A percentile compares a stretch with the other conserved stretches of the same genome.
Evolutionary conservation across 2,797 vertebrate species (phyloP).

Genomic region (Typhlichthys eigenmanni): DNA sequence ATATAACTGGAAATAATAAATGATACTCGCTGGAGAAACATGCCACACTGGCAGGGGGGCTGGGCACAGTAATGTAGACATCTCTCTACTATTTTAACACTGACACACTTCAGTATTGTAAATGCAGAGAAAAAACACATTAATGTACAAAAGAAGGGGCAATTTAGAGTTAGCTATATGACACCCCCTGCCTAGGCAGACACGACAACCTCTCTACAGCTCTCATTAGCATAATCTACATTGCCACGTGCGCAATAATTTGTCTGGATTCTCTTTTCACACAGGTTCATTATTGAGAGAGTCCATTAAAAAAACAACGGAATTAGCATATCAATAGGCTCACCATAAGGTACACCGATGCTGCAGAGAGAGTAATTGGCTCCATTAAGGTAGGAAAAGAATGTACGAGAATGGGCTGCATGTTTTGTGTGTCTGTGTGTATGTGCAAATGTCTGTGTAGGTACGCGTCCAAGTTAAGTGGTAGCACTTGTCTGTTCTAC

Average conservation of each 20-base stretch:
- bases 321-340: conserved; percentile 77
- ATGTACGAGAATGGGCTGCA: conserved; percentile 25
- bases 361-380: conserved; percentile 74
- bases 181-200: conserved; percentile 49
- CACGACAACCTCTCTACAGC: conserved; percentile 51
- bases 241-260: conserved; percentile 69
- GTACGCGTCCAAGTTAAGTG: conserved; percentile 26
- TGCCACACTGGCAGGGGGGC: conserved; percentile 15
- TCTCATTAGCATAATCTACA: conserved; percentile 73
- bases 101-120: conserved; percentile 34
- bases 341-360: conserved; percentile 54
- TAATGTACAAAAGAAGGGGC: conserved; percentile 52
- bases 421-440: conserved; percentile 42
- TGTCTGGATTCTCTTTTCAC: conserved; percentile 64
- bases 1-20: conserved; percentile 36
- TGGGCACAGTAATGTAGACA: conserved; percentile 8
- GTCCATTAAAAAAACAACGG: conserved; percentile 76
- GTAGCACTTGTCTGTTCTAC: conserved; percentile 27
- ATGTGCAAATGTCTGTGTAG: conserved; percentile 16
- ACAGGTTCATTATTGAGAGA: conserved; percentile 71
- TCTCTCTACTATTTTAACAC: conserved; percentile 38
- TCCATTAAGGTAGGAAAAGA: conserved; percentile 65
- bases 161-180: conserved; percentile 54
- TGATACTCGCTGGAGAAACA: conserved; percentile 24
- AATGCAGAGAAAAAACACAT: conserved; percentile 36